Evolutionary conservation across 1,140 invertebrate species (phyloP).

Genomic region (Mamestra configurata): DNA sequence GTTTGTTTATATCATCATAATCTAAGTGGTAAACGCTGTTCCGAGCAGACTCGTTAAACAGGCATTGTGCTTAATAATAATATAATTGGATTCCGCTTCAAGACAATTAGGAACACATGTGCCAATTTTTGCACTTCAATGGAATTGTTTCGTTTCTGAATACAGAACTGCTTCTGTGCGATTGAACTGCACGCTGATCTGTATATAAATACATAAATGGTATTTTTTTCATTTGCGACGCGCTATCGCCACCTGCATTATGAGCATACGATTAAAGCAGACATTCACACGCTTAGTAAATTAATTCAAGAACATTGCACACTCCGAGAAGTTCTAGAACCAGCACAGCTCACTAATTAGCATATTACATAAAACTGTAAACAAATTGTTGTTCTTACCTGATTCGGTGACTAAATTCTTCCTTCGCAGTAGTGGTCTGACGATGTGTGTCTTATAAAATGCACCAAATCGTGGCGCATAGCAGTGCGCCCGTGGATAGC

Average conservation of each 20-base stretch:
- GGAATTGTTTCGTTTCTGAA: slow-evolving; percentile 13
- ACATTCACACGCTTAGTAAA: not conserved
- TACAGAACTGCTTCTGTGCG: not conserved
- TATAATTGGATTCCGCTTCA: slow-evolving; percentile 1
- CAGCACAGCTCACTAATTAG: not conserved
- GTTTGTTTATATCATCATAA: slow-evolving; percentile 40
- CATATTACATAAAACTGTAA: slow-evolving; percentile 32
- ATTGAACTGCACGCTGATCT: not conserved
- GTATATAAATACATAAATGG: not conserved
- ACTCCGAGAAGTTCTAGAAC: slow-evolving; percentile 25
- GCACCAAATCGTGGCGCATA: slow-evolving; percentile 87
- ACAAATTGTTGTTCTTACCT: slow-evolving; percentile 65
- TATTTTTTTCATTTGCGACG: not conserved
- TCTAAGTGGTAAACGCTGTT: slow-evolving; percentile 16
- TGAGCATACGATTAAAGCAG: not conserved
- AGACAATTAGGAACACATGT: not conserved
- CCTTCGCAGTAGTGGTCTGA: slow-evolving; percentile 88
- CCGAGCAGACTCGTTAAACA: not conserved
- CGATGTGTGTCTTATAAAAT: slow-evolving; percentile 88
- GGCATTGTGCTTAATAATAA: slow-evolving; percentile 1
- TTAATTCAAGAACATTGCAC: not conserved
- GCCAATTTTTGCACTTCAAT: not conserved
- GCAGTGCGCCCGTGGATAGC: slow-evolving; percentile 87
- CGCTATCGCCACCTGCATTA: not conserved
- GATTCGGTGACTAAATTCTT: slow-evolving; percentile 78